phyloP scores from a whole-genome alignment of 2,113 vertebrate species.

The Dicaeum eximium region DNA sequence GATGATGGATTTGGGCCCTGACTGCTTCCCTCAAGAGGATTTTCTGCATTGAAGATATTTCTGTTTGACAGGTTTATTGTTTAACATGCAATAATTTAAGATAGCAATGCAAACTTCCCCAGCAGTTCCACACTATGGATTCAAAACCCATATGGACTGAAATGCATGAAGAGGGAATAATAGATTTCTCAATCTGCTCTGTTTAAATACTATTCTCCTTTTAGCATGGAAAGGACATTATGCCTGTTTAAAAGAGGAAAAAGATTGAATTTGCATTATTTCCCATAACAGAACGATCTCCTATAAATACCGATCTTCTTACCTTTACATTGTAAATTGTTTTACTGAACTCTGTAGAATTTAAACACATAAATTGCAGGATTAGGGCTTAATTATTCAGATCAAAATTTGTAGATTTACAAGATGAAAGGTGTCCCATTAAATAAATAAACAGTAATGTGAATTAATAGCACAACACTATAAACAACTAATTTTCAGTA shows the following conservation, averaged over 20 bases:
- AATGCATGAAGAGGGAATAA: background rate
- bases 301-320: background rate
- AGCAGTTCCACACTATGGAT: background rate
- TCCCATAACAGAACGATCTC: background rate
- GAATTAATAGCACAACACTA: background rate
- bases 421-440: background rate
- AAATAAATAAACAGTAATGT: background rate
- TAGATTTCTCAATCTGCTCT: constrained; percentile 5
- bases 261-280: background rate
- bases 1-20: background rate
- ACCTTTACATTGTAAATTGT: background rate
- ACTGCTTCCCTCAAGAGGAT: background rate
- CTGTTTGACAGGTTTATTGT: constrained; percentile 45
- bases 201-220: background rate
- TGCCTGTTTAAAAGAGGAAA: background rate
- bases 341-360: background rate
- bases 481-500: background rate
- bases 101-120: constrained; percentile 3
- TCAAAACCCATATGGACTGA: constrained; percentile 7
- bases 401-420: background rate
- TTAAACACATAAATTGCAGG: background rate
- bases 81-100: constrained; percentile 28
- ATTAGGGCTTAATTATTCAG: background rate
- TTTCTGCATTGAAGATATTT: constrained; percentile 31
- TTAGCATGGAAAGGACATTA: background rate